These are phyloP conservation scores for Arremon aurantiirostris DNA, from an alignment of 2,797 vertebrate genomes.

Conservation along the genomic window DNA sequence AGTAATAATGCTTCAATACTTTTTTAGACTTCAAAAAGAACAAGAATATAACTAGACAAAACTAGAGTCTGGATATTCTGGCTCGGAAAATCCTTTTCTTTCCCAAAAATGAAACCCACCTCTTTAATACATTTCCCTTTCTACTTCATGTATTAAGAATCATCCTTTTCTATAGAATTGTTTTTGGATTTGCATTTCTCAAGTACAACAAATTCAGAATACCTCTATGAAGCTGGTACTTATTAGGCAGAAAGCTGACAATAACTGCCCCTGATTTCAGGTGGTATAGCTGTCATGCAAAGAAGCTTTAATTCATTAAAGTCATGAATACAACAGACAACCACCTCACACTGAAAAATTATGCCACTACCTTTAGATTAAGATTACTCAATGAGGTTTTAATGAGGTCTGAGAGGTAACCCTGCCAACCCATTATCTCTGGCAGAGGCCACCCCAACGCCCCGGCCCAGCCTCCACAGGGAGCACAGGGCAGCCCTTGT, in stretches of 20 bases:
- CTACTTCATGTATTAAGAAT: background rate
- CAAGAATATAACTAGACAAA: background rate
- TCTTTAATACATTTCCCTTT: background rate
- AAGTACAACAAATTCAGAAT: background rate
- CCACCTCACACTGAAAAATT: background rate
- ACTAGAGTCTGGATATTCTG: background rate
- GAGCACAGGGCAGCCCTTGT: background rate
- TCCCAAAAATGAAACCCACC: background rate
- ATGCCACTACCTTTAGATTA: background rate
- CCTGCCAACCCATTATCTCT: background rate
- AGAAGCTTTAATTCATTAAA: background rate
- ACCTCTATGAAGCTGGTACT: background rate
- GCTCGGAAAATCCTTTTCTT: background rate
- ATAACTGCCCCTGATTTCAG: background rate
- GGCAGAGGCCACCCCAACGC: accelerated
- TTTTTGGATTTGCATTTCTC: background rate
- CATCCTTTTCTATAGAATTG: background rate
- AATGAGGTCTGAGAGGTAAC: background rate
- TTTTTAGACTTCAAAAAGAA: background rate
- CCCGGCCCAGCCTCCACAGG: background rate
- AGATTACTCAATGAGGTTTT: background rate
- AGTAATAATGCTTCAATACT: background rate
- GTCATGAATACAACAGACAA: background rate
- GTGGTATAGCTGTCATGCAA: background rate
- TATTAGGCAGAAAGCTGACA: background rate